phyloP scores from a whole-genome alignment of 2,113 vertebrate genomes.

The Corythoichthys haematopterus region DNA sequence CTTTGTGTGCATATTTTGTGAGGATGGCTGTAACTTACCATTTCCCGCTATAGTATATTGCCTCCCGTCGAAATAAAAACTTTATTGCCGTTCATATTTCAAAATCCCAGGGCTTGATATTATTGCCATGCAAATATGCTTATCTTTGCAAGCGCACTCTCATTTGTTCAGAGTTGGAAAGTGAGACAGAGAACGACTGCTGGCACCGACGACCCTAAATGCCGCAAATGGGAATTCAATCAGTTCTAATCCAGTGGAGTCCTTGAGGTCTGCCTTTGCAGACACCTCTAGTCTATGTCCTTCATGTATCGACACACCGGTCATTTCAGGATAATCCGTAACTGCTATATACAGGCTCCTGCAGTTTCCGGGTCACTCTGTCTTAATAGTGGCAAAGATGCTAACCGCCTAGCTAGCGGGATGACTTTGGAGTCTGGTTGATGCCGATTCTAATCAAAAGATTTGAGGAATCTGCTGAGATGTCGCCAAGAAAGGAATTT shows the following conservation, averaged over 20 bases:
- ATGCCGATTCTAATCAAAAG: constrained; percentile 61
- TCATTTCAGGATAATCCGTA: constrained; percentile 58
- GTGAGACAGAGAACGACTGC: constrained; percentile 17
- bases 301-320: constrained; percentile 53
- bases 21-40: constrained; percentile 8
- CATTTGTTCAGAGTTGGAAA: constrained; percentile 42
- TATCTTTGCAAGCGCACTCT: constrained; percentile 37
- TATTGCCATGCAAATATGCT: constrained; percentile 43
- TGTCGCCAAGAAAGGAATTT: background rate
- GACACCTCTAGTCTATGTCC: constrained; percentile 40
- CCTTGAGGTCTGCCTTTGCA: constrained; percentile 56
- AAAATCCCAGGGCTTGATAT: constrained; percentile 38
- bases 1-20: constrained; percentile 5
- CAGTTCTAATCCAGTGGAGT: constrained; percentile 67
- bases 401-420: constrained; percentile 46
- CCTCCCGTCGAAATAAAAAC: constrained; percentile 3
- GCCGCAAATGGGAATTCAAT: constrained; percentile 72
- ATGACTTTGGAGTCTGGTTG: constrained; percentile 45
- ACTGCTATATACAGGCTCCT: constrained; percentile 25
- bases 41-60: constrained; percentile 9
- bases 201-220: constrained; percentile 44
- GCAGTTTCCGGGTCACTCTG: constrained; percentile 2
- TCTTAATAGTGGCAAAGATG: background rate
- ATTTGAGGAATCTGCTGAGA: constrained; percentile 6
- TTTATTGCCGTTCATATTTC: constrained; percentile 39